A percentile compares a stretch with the other conserved stretches of the same genome.
Conservation (phyloP, 2,113 vertebrate species). For the Suncus etruscus region DNA sequence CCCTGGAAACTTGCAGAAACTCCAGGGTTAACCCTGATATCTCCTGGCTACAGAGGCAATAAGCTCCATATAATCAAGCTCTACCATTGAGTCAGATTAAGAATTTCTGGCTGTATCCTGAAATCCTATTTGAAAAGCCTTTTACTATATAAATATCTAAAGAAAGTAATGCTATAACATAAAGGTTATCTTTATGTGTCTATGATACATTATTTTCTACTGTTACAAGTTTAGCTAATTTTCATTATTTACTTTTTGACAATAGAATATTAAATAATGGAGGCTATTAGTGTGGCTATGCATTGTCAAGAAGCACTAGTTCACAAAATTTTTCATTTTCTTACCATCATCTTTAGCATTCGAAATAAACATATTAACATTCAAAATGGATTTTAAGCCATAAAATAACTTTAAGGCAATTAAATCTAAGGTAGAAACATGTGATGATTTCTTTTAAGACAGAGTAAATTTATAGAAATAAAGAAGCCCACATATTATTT, state of each 20-base stretch:
- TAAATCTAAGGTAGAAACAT: neutral
- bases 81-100: too few species aligned
- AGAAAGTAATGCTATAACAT: too few species aligned
- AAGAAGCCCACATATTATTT: neutral
- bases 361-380: neutral
- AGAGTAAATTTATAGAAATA: neutral
- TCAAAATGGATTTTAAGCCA: neutral
- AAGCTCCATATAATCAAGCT: too few species aligned
- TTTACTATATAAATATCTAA: too few species aligned
- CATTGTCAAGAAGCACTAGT: neutral
- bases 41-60: too few species aligned
- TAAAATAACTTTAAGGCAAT: neutral
- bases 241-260: neutral
- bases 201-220: neutral
- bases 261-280: neutral
- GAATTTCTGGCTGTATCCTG: too few species aligned
- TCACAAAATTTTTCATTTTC: conserved; percentile 12
- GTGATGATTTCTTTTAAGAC: neutral
- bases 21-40: too few species aligned
- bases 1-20: too few species aligned
- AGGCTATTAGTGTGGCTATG: neutral
- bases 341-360: neutral
- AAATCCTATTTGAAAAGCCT: too few species aligned
- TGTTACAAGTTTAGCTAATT: neutral
- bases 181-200: too few species aligned